Evolutionary conservation across 2,797 vertebrate species (phyloP), one percentile per base, ranked within the genome.

Genomic region (Schizopygopsis pylzovi): DNA sequence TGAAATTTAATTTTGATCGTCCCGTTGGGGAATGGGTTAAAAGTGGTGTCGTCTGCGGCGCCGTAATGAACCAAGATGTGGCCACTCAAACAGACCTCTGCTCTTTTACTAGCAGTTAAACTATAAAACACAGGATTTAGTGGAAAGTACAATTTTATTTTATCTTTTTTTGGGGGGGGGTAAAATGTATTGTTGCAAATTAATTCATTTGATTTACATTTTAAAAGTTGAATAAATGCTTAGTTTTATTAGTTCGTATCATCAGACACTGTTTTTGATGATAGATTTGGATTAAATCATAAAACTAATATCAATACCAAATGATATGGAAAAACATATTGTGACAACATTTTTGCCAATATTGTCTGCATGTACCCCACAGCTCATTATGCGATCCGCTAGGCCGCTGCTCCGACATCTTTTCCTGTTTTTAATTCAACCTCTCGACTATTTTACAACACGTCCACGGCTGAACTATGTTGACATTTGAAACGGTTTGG

Each of bases 1-100:
- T 86, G 78, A 88, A 87, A 88, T 89, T 56, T 65, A 82, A 89
- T 89, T 89, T 86, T 63, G 72, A 75, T 82, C 45, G 10, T 88
- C 81, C 68, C 67, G 1, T 71, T 73, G 59, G 67, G 78, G 83
- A 81, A 78, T 52, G 65, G 52, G 65, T 56, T 75, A 82, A 73
- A 76, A 71, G 56, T 54, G 67, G 77, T 71, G 39, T 59, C 54
- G 56, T 83, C 77, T 78, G 49, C 45, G 79, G 72, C 7, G 4
- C 37, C 9, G 52, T 59, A 78, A 41, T 78, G 49, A 49, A 76
- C 47, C 49, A 4, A 77, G 49, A 77, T 47, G 6, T n/a, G 37
- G 12, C 54, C 54, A 16, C 22, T 78, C 54, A 10, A 25, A 78
- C 20, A 41, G 52, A 78, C 11, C 2, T 67, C 75, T 20, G 28